A percentile compares a stretch with the other conserved stretches of the same genome.
Conservation (phyloP, 2,888 invertebrate genomes). For the Acanthopleura granulata region DNA sequence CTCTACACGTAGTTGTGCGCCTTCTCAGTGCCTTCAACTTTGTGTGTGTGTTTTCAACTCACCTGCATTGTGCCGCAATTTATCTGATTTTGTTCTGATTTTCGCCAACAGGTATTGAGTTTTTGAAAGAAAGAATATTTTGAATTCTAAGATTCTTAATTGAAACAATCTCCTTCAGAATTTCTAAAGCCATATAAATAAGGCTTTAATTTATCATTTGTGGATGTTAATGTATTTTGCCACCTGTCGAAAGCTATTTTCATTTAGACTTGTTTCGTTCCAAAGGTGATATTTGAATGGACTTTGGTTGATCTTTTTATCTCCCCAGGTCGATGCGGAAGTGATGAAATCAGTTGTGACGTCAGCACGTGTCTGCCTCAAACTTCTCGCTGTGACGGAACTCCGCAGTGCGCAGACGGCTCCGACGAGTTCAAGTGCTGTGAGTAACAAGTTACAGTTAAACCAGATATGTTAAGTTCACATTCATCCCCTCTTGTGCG, state of each 20-base stretch:
- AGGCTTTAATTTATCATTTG: too few species aligned
- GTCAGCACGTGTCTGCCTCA: neutral
- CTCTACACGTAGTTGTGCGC: too few species aligned
- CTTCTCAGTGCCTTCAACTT: too few species aligned
- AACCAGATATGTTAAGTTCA: too few species aligned
- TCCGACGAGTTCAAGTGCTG: neutral
- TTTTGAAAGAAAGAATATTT: too few species aligned
- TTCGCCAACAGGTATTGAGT: too few species aligned
- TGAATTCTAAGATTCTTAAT: too few species aligned
- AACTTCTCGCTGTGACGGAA: neutral
- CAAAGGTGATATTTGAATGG: neutral
- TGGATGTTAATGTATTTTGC: neutral
- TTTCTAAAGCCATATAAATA: neutral
- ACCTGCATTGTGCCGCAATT: too few species aligned
- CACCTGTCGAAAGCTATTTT: neutral
- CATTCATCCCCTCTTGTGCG: too few species aligned
- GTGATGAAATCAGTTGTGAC: neutral
- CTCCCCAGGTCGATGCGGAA: neutral
- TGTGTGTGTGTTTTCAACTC: too few species aligned
- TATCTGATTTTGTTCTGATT: too few species aligned
- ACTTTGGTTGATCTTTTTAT: neutral
- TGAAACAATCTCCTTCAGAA: too few species aligned
- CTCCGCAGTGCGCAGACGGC: neutral
- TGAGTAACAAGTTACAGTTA: neutral
- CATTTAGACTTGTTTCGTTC: neutral